Evolutionary conservation across 2,888 invertebrate species (phyloP).

Genomic region (Melanophora roralis): DNA sequence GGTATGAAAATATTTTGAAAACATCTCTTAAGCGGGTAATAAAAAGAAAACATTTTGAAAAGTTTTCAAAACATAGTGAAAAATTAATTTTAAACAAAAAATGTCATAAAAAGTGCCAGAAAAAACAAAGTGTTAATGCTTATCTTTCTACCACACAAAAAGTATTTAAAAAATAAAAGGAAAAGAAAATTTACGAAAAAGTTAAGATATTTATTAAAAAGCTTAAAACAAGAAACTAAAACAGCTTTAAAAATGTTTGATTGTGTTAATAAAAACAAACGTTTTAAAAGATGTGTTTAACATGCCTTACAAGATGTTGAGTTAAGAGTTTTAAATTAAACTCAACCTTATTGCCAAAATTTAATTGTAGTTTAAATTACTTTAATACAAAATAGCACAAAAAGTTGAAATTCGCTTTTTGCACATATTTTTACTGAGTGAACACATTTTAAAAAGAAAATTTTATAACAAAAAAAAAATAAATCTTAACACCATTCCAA

Average conservation of each 20-base stretch:
- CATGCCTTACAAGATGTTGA: conserved; percentile 28
- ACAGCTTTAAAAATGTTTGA: conserved; percentile 8
- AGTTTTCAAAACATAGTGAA: conserved; percentile 31
- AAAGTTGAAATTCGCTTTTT: conserved; percentile 2
- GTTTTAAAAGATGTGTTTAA: neutral
- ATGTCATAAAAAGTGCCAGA: conserved; percentile 3
- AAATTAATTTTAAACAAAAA: neutral
- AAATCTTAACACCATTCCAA: conserved; percentile 76
- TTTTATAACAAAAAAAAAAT: conserved; percentile 46
- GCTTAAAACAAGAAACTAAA: neutral
- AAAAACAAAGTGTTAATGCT: neutral
- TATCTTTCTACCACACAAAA: too few species aligned
- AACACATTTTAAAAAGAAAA: neutral
- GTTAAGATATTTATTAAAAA: neutral
- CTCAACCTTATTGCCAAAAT: conserved; percentile 23
- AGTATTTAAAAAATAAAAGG: neutral
- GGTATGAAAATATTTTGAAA: conserved; percentile 1
- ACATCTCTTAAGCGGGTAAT: conserved; percentile 15
- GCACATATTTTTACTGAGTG: conserved; percentile 4
- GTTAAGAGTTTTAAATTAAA: conserved; percentile 38
- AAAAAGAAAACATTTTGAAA: conserved; percentile 20
- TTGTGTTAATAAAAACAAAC: conserved; percentile 14
- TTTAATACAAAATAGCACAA: neutral
- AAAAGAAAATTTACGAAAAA: neutral
- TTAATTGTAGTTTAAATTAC: conserved; percentile 2